Conservation (phyloP, 1,140 invertebrate genomes). For the Trichomalopsis sarcophagae region DNA sequence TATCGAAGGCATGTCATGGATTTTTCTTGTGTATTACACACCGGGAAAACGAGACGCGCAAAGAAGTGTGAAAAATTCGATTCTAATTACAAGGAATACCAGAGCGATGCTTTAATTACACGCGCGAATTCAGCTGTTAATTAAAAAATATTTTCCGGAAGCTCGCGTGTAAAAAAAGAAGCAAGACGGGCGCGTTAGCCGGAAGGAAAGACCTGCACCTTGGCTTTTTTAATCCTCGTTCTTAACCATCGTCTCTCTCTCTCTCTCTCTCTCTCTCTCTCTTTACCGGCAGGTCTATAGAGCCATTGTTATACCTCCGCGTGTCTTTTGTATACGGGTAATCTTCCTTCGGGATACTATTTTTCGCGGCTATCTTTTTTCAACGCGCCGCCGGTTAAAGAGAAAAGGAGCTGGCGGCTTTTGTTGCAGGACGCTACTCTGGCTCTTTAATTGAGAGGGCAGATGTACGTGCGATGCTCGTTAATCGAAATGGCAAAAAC, state of each 20-base stretch:
- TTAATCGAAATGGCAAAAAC: background rate
- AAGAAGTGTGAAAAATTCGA: too few species aligned
- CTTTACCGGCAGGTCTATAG: background rate
- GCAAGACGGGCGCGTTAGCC: background rate
- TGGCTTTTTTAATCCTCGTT: background rate
- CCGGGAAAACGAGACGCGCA: too few species aligned
- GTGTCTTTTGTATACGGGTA: slow-evolving; percentile 19
- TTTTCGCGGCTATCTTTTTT: too few species aligned
- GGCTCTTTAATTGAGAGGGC: background rate
- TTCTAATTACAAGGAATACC: too few species aligned
- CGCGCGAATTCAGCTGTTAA: background rate
- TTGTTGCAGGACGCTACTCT: background rate
- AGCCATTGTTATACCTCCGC: background rate
- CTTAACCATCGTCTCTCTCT: background rate
- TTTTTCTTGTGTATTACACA: too few species aligned
- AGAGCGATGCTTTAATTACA: too few species aligned
- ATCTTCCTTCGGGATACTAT: background rate
- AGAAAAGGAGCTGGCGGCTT: background rate
- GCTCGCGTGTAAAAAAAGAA: background rate
- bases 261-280: too few species aligned
- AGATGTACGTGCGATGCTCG: background rate
- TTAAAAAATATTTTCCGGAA: slow-evolving; percentile 22
- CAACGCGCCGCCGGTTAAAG: too few species aligned
- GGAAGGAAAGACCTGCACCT: too few species aligned
- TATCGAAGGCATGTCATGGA: too few species aligned